Evolutionary conservation across 1,140 invertebrate genomes (phyloP), one percentile per base, ranked within the genome.

Genomic region (Aphidius gifuensis): DNA sequence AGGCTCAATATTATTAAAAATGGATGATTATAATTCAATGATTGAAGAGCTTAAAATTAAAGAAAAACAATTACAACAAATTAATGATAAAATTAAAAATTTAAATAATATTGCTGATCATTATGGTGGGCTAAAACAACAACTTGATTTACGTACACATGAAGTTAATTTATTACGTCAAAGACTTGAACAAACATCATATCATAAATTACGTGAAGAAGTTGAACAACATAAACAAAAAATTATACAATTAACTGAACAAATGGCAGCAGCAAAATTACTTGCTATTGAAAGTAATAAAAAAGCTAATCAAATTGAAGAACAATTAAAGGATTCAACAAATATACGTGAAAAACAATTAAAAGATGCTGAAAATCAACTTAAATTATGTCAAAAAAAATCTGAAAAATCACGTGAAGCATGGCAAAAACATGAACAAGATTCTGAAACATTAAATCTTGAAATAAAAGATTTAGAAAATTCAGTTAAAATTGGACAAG

Each of bases 391-490:
- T 21, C 92, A 94, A 73, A 86, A 88, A 50, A 88, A 90, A 68
- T 87, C 90, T 0, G 89, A 92, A 39, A 84, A 87, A 58, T 90
- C 91, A 66, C 84, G 85, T 43, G 85, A 85, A 59, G 85, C 89
- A 65, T 94, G 93, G 88, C 88, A 92, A 71, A 86, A 90, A 67
- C 84, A 89, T 11, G 89, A 94, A 74, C 88, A 92, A 74, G 90
- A 94, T 70, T 89, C 90, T 62, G 90, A 93, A 73, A 90, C 87
- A 5, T 76, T 96, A 9, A 88, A 88, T 60, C 74, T 95, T 50
- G 94, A 97, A 80, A 88, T 93, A 39, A 82, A 83, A 38, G 93
- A 94, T 70, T 77, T 97, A 47, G 80, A 87, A 64, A 88, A 90
- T 59, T 83, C 86, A n/a, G 88, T 94, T 44, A 82, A 84, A 60